Conservation (phyloP, 2,797 vertebrate species). For the Neosilurus hyrtlii region DNA sequence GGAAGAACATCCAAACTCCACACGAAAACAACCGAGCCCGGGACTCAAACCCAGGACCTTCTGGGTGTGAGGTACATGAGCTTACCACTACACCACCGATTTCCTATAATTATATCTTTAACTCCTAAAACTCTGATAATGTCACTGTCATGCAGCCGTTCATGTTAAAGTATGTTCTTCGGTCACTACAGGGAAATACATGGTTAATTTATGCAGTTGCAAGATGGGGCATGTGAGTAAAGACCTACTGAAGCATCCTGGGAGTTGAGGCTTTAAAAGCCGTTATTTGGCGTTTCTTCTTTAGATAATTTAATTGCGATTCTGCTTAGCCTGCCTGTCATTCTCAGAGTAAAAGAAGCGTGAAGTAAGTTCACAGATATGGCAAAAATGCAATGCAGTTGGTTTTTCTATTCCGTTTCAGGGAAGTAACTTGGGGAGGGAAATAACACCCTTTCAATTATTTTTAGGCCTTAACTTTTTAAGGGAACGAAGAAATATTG, state of each 20-base stretch:
- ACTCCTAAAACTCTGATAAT: not conserved
- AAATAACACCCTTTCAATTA: conserved; percentile 56
- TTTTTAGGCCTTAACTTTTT: conserved; percentile 64
- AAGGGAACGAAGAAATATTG: conserved; percentile 40
- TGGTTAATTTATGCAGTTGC: not conserved
- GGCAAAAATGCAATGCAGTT: not conserved
- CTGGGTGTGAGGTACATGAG: too few species aligned
- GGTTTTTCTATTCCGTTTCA: conserved; percentile 29
- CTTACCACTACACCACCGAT: too few species aligned
- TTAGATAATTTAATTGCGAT: not conserved
- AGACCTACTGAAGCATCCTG: not conserved
- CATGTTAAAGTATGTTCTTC: not conserved
- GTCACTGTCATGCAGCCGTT: not conserved
- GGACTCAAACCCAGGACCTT: too few species aligned
- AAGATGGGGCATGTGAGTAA: not conserved
- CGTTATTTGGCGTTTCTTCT: not conserved
- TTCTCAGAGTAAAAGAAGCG: conserved; percentile 43
- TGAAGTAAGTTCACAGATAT: conserved; percentile 61
- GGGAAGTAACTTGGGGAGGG: conserved; percentile 32
- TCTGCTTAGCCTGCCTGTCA: conserved; percentile 8
- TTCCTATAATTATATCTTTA: not conserved
- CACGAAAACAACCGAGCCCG: too few species aligned
- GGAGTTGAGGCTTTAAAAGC: not conserved
- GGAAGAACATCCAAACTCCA: too few species aligned
- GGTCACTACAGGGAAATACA: not conserved